These are phyloP conservation scores for Eremophila alpestris DNA, from an alignment of 2,797 vertebrate genomes.

Conservation along the genomic window DNA sequence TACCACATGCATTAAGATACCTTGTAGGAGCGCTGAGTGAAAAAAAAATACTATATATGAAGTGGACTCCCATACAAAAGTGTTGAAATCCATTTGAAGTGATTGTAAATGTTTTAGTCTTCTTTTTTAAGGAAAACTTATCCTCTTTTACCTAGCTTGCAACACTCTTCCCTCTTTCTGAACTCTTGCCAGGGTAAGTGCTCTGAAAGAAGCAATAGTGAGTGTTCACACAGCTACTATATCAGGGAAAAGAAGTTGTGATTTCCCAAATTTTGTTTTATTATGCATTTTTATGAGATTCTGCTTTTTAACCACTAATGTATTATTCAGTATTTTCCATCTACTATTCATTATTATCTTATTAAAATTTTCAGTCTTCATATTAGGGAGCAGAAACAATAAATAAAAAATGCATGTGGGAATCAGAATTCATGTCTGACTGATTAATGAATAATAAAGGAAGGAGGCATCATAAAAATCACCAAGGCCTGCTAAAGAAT, in stretches of 20 bases:
- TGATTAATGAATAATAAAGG: slow-evolving; percentile 38
- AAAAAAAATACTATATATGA: not conserved
- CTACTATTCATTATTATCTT: slow-evolving; percentile 23
- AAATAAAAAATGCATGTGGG: slow-evolving; percentile 27
- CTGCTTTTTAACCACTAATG: not conserved
- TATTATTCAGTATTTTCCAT: slow-evolving; percentile 11
- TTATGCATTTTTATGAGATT: not conserved
- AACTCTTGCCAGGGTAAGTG: not conserved
- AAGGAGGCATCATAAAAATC: not conserved
- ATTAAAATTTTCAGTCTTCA: not conserved
- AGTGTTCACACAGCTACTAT: not conserved
- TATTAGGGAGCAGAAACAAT: slow-evolving; percentile 18
- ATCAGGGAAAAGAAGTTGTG: not conserved
- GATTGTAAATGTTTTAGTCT: not conserved
- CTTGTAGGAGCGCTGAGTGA: not conserved
- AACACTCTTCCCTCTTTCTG: not conserved
- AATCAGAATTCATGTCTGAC: slow-evolving; percentile 11
- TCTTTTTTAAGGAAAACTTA: not conserved
- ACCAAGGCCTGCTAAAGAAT: not conserved
- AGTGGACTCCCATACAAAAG: not conserved
- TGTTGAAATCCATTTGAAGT: not conserved
- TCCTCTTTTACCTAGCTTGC: not conserved
- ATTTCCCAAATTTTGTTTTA: not conserved
- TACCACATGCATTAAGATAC: not conserved
- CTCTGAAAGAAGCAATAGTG: not conserved